Percentiles rank a stretch among this genome's conserved stretches.
phyloP scores from a whole-genome alignment of 2,797 vertebrate genomes.

The Pantherophis vulpinus region DNA sequence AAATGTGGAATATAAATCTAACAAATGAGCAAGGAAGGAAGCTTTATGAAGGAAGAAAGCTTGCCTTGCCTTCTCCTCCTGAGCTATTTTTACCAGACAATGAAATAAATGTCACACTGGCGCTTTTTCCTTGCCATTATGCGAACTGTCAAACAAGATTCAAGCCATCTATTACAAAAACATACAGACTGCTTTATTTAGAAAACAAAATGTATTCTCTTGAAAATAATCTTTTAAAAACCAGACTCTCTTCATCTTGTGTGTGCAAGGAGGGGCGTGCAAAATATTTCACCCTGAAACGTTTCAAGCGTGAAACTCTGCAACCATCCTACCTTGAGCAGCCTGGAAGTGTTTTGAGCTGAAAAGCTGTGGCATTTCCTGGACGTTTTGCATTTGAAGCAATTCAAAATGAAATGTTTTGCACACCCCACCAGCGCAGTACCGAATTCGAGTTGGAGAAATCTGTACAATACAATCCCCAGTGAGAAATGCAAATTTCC shows the following conservation, averaged over 20 bases:
- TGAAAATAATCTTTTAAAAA: slow-evolving; percentile 47
- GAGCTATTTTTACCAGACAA: slow-evolving; percentile 44
- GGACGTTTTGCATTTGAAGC: not conserved
- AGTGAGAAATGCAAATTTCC: slow-evolving; percentile 3
- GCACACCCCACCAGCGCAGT: not conserved
- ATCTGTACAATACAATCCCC: slow-evolving; percentile 1
- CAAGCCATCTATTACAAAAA: slow-evolving; percentile 30
- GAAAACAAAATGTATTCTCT: not conserved
- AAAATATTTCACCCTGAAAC: not conserved
- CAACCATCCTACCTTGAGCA: not conserved
- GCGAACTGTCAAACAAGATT: slow-evolving; percentile 22
- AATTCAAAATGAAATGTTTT: not conserved
- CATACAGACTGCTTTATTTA: slow-evolving; percentile 6
- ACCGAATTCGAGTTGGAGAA: slow-evolving; percentile 44
- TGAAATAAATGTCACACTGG: slow-evolving; percentile 31
- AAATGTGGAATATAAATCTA: not conserved
- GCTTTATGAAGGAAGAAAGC: slow-evolving; percentile 45
- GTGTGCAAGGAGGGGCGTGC: not conserved
- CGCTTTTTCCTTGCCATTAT: slow-evolving; percentile 32
- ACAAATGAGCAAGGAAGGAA: slow-evolving; percentile 17
- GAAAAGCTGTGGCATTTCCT: not conserved
- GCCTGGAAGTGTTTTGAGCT: not conserved
- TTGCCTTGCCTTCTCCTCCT: slow-evolving; percentile 26
- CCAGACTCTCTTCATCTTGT: slow-evolving; percentile 41
- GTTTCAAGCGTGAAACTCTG: not conserved